These are phyloP conservation scores for Psittacara wagleri DNA, from an alignment of 2,113 vertebrate species.

Conservation along the genomic window DNA sequence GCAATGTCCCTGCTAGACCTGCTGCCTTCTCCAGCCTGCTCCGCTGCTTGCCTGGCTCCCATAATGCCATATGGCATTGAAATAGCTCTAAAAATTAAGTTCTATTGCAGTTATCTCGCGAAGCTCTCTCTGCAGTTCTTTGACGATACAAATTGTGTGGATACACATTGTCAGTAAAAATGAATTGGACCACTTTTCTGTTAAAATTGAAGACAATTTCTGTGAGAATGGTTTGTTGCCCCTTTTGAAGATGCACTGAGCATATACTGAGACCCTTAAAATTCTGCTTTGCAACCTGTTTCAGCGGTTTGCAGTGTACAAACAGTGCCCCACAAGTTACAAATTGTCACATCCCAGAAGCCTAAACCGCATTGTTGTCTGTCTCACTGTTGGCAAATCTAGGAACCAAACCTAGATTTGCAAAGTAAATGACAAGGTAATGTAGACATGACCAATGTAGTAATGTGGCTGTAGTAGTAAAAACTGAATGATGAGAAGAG, in stretches of 20 bases:
- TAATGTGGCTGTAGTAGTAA: not conserved
- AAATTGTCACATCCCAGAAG: not conserved
- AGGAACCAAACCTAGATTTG: not conserved
- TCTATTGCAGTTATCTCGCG: too few relatives aligned
- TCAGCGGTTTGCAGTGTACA: not conserved
- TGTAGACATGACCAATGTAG: rapidly evolving
- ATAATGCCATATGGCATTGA: rapidly evolving
- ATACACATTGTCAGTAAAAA: rapidly evolving
- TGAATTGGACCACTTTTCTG: not conserved
- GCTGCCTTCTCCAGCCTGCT: not conserved
- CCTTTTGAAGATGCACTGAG: not conserved
- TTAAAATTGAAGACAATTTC: not conserved
- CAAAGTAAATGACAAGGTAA: too few relatives aligned
- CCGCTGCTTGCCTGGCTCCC: not conserved
- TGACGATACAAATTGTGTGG: not conserved
- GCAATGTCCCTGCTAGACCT: not conserved
- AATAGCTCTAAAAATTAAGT: rapidly evolving
- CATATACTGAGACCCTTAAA: not conserved
- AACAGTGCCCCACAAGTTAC: not conserved
- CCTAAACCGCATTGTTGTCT: rapidly evolving
- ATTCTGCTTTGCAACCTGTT: not conserved
- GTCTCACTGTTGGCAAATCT: not conserved
- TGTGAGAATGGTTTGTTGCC: not conserved
- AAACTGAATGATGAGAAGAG: not conserved
- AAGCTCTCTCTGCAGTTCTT: not conserved